phyloP scores from a whole-genome alignment of 2,888 invertebrate genomes.

The Drosophila rubida region DNA sequence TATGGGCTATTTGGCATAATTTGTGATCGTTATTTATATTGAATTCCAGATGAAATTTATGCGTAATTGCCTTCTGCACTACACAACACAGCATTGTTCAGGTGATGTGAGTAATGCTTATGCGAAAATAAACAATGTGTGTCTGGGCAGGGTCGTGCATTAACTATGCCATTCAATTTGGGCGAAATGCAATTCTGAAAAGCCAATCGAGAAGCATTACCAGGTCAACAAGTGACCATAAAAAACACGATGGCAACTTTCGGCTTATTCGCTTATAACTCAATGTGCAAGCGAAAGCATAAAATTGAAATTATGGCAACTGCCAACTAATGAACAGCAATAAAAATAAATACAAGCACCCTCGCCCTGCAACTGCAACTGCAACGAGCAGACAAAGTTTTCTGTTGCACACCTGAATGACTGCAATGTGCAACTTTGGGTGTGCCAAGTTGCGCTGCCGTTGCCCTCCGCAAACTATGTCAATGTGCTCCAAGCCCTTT shows the following conservation, averaged over 20 bases:
- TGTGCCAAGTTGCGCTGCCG: slow-evolving; percentile 22
- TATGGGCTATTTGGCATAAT: slow-evolving; percentile 44
- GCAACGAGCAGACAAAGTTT: slow-evolving; percentile 62
- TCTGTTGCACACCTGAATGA: slow-evolving; percentile 67
- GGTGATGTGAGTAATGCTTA: not conserved
- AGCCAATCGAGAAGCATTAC: too few relatives aligned
- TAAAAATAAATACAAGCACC: slow-evolving; percentile 71
- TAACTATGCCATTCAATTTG: not conserved
- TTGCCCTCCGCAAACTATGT: slow-evolving; percentile 12
- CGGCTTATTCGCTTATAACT: slow-evolving; percentile 27
- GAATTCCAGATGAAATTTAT: slow-evolving; percentile 2
- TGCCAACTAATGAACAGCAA: slow-evolving; percentile 74
- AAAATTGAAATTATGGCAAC: slow-evolving; percentile 75
- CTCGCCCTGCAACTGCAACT: slow-evolving; percentile 10
- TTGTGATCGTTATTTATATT: slow-evolving; percentile 24
- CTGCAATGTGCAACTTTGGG: slow-evolving; percentile 42
- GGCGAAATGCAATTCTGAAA: too few relatives aligned
- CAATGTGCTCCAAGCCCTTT: slow-evolving; percentile 54
- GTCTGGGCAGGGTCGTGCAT: not conserved
- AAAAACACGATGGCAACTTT: slow-evolving; percentile 15
- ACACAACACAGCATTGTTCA: not conserved
- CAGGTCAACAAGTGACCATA: too few relatives aligned
- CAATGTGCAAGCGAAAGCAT: slow-evolving; percentile 47
- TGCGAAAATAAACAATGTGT: not conserved
- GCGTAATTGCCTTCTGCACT: not conserved